Base-by-base conservation (phyloP, 2,797 vertebrate genomes). In the Molossus molossus region DNA sequence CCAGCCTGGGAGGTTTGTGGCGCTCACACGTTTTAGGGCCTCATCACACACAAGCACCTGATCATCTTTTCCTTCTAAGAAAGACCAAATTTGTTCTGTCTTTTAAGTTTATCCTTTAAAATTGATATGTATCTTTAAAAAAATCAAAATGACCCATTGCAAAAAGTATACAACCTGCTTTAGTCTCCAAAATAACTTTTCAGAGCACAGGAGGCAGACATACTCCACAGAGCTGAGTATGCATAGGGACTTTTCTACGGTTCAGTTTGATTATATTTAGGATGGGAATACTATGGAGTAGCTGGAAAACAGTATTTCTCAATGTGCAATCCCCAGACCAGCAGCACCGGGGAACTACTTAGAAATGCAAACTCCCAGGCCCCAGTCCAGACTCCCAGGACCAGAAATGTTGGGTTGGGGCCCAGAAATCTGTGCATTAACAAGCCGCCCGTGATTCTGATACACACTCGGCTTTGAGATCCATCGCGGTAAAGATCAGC, bases 11-110 rank as follows among this genome's bases (percentile, higher is more conserved):
- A n/a, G 21, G 37, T 9, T 87, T 79, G 10, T 82, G 37, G 45
- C 88, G 55, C 75, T 87, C 60, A 70, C 20, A 75, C 11, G 33
- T 79, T 95, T 94, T 82, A 87, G 67, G 57, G 21, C 9, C 23
- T 33, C 12, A 75, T 70, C 25, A 70, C 48, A 64, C 1, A 69
- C 12, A 64, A 50, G 73, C 2, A 25, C 15, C 57, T 80, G 48
- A 33, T 89, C 70, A 79, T 70, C 65, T 64, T 92, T 90, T 75
- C 33, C 69, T 87, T 65, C 23, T 95, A 65, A 80, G 82, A 81
- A 69, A 55, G 23, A 37, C 9, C 37, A 55, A 25, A 60, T 29
- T 75, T 58, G 18, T 75, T 86, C 48, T 62, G 15, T 62, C 4
- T 81, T 89, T 73, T 48, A 9, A 6, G 60, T 60, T 87, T 60